These are phyloP conservation scores for Phortica magna DNA, from an alignment of 2,888 invertebrate genomes.

Conservation along the genomic window DNA sequence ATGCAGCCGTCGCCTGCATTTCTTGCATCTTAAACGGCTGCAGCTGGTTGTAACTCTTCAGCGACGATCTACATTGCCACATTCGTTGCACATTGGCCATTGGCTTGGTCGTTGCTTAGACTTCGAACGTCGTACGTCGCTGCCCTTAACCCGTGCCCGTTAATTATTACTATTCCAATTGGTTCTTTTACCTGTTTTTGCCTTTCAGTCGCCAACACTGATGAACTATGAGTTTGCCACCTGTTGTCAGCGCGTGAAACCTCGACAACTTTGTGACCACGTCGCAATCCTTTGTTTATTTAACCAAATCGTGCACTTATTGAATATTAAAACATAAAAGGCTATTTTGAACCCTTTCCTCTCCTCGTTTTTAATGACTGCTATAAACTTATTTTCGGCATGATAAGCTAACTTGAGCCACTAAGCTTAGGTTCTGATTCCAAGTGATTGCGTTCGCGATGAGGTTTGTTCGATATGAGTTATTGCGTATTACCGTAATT, in stretches of 20 bases:
- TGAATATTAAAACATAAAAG: slow-evolving; percentile 62
- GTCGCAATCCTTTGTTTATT: slow-evolving; percentile 15
- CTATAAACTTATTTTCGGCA: slow-evolving; percentile 11
- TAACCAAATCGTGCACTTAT: slow-evolving; percentile 55
- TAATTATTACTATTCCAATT: slow-evolving; percentile 23
- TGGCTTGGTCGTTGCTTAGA: slow-evolving; percentile 23
- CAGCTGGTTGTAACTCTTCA: slow-evolving; percentile 31
- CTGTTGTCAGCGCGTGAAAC: slow-evolving; percentile 46
- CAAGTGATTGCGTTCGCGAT: background rate
- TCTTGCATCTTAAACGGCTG: slow-evolving; percentile 27
- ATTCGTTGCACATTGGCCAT: background rate
- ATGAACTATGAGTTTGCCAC: slow-evolving; percentile 32
- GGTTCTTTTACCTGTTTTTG: background rate
- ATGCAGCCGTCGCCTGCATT: slow-evolving; percentile 31
- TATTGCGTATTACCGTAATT: slow-evolving; percentile 60
- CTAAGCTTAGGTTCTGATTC: background rate
- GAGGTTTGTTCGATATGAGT: slow-evolving; percentile 24
- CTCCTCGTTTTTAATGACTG: background rate
- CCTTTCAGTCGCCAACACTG: background rate
- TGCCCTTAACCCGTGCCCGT: slow-evolving; percentile 25
- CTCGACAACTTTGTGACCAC: slow-evolving; percentile 45
- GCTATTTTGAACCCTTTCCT: background rate
- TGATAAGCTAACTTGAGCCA: slow-evolving; percentile 21
- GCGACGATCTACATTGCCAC: slow-evolving; percentile 4
- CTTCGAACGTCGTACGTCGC: background rate